Conservation (phyloP, 2,113 vertebrate species). For the Dasyurus viverrinus region DNA sequence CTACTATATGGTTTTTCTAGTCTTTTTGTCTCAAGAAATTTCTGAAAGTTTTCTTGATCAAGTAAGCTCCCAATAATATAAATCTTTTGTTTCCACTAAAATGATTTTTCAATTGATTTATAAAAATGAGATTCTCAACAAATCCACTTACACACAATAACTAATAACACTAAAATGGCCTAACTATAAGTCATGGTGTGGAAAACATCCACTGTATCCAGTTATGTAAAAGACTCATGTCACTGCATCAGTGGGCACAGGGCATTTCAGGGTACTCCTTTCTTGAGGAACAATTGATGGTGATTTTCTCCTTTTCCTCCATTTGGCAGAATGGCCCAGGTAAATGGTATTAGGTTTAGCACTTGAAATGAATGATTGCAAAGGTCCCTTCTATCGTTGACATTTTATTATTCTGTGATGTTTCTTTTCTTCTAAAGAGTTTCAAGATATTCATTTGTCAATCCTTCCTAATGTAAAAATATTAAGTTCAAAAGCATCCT, state of each 20-base stretch:
- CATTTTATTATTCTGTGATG: neutral
- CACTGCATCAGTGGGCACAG: neutral
- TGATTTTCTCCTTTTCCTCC: neutral
- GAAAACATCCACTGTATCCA: neutral
- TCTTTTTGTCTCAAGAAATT: constrained; percentile 5
- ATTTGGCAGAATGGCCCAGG: neutral
- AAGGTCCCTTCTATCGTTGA: neutral
- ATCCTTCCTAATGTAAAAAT: neutral
- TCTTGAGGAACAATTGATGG: neutral
- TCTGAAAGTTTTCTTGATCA: neutral
- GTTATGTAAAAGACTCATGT: neutral
- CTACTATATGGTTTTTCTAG: constrained; percentile 4
- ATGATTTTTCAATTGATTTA: constrained; percentile 38
- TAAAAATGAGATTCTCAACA: constrained; percentile 2
- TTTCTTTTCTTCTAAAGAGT: neutral
- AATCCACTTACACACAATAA: neutral
- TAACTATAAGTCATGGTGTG: constrained; percentile 13
- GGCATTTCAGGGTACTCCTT: neutral
- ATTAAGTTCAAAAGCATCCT: neutral
- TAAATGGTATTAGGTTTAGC: neutral
- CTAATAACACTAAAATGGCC: neutral
- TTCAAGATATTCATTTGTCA: neutral
- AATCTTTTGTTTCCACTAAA: constrained; percentile 7
- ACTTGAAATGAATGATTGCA: neutral
- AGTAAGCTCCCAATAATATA: neutral